Evolutionary conservation across 2,888 invertebrate species (phyloP), one percentile per base, ranked within the genome.

Genomic region (Thymelicus sylvestris): DNA sequence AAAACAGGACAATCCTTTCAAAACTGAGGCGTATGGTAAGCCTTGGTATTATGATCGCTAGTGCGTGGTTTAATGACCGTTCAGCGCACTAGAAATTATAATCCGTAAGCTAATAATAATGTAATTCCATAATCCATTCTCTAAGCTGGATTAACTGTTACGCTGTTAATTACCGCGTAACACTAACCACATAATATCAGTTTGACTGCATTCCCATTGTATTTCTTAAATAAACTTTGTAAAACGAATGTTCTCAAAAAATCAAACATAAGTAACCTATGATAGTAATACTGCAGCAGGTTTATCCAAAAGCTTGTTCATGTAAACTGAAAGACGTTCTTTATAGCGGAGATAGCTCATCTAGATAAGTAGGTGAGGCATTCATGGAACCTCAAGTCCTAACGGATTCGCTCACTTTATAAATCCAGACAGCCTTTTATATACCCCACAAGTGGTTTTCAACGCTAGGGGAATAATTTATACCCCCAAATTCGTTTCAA

Each of bases 311-410:
- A 82, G 80, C 81, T 82, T 86, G 84, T 83, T 74, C 74, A 48
- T 39, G 64, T 65, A 65, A 60, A 65, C 39, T 65, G 41, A 75
- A 86, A 83, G 83, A 82, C 77, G 77, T 77, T 74, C 72, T 78
- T 83, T 90, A 87, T 88, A 88, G 85, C 77, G 75, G 76, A 87
- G 91, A 92, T 91, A 85, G 87, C 85, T 92, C 91, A 91, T 92
- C 90, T 89, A 92, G 92, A 92, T 92, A 92, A 90, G 90, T 86
- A 90, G 87, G 83, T 83, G 82, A 81, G 85, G 84, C 91, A 89
- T 91, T 90, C 87, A 88, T 75, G 77, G 39, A 60, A 79, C 81
- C 81, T 78, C 73, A 38, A 66, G 73, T 79, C 80, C 82, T 81
- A 76, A 78, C 80, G 76, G 76, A 64, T 62, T 67, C 72, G 50